Conservation (phyloP, 2,888 invertebrate genomes). For the Sminthurinus aureus region DNA sequence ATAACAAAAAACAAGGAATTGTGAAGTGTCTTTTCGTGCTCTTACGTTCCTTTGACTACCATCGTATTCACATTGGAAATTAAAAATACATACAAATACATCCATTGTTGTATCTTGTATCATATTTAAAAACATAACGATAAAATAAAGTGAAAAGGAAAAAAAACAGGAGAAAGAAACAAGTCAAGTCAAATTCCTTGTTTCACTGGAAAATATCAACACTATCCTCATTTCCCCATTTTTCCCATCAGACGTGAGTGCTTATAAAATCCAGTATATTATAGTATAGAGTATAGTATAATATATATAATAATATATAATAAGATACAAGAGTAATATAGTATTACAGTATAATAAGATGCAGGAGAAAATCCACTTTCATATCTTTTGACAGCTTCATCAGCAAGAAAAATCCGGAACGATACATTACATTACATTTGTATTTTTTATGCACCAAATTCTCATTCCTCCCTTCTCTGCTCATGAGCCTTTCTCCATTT, state of each 20-base stretch:
- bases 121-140: no score
- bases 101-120: no score
- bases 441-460: neutral
- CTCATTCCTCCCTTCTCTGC: neutral
- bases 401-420: neutral
- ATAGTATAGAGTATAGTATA: no score
- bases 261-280: no score
- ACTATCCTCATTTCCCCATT: no score
- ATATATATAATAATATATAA: no score
- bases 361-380: neutral
- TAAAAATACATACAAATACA: neutral
- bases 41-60: neutral
- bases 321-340: neutral
- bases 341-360: no score
- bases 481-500: neutral
- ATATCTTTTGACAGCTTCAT: neutral
- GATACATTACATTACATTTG: neutral
- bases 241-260: no score
- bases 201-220: no score
- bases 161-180: no score
- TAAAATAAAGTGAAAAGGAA: no score
- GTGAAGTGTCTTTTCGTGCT: constrained; percentile 18
- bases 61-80: neutral
- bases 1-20: neutral
- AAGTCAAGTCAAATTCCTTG: no score